Percentiles rank a stretch among this genome's conserved stretches.
Evolutionary conservation across 1,140 invertebrate species (phyloP).

Genomic region (Chlorops oryzae): DNA sequence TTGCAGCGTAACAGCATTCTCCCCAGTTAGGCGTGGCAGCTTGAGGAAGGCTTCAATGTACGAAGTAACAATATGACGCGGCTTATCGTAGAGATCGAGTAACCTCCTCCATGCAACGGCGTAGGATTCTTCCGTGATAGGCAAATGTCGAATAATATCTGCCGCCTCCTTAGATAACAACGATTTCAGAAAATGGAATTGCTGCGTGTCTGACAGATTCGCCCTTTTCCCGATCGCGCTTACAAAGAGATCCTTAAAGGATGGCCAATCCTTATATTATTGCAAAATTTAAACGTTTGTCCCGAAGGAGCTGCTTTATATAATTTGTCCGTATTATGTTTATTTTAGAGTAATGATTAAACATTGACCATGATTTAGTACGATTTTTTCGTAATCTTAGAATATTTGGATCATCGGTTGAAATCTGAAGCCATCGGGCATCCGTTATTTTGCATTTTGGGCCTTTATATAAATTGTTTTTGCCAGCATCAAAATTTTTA

Average conservation of each 20-base stretch:
- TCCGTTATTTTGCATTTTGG: too few species aligned
- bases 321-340: too few species aligned
- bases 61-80: conserved; percentile 6
- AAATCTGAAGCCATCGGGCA: too few species aligned
- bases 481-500: too few species aligned
- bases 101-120: background rate
- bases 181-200: conserved; percentile 9
- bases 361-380: too few species aligned
- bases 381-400: too few species aligned
- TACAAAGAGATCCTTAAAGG: conserved; percentile 1
- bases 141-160: conserved; percentile 3
- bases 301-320: too few species aligned
- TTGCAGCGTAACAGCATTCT: background rate
- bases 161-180: conserved; percentile 5
- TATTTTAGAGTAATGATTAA: too few species aligned
- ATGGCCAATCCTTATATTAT: background rate
- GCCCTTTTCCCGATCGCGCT: conserved; percentile 1
- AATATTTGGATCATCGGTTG: too few species aligned
- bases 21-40: background rate
- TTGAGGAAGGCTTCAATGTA: conserved; percentile 3
- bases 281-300: too few species aligned
- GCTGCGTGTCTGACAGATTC: conserved; percentile 1
- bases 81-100: conserved; percentile 1
- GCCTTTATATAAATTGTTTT: too few species aligned
- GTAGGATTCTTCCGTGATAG: background rate